A percentile compares a stretch with the other conserved stretches of the same genome.
Evolutionary conservation across 2,888 invertebrate species (phyloP).

Genomic region (Blastobasis adustella): DNA sequence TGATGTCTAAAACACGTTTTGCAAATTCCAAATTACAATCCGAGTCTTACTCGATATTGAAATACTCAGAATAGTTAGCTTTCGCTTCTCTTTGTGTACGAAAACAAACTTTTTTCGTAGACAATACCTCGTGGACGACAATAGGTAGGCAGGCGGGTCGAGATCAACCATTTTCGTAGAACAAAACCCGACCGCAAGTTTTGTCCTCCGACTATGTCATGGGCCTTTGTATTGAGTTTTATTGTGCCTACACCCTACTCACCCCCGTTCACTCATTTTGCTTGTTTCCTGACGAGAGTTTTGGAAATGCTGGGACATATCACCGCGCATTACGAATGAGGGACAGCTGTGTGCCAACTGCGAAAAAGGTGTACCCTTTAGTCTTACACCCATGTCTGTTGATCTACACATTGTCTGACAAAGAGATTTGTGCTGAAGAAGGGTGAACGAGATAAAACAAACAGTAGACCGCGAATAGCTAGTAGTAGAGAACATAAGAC

Average conservation of each 20-base stretch:
- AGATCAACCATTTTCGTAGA: conserved; percentile 43
- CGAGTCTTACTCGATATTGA: no score
- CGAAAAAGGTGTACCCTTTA: no score
- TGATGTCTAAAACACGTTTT: no score
- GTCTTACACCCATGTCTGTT: no score
- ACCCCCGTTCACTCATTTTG: not conserved
- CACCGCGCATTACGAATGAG: no score
- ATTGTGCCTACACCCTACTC: conserved; percentile 4
- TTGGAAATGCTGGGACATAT: not conserved
- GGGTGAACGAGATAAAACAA: no score
- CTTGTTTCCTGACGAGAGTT: not conserved
- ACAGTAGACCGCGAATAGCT: no score
- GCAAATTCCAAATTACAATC: no score
- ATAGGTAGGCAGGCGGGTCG: conserved; percentile 24
- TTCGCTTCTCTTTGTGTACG: conserved; percentile 15
- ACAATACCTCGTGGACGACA: conserved; percentile 37
- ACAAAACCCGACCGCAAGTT: conserved; percentile 40
- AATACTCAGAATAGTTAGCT: not conserved
- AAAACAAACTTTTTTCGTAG: conserved; percentile 29
- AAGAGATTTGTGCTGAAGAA: no score
- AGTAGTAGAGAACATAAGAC: no score
- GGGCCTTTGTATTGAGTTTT: conserved; percentile 8
- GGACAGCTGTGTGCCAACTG: no score
- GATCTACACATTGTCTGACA: no score
- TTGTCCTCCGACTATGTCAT: conserved; percentile 20